Conservation (phyloP, 2,797 vertebrate species). For the Enteromius unitaeniatus region DNA sequence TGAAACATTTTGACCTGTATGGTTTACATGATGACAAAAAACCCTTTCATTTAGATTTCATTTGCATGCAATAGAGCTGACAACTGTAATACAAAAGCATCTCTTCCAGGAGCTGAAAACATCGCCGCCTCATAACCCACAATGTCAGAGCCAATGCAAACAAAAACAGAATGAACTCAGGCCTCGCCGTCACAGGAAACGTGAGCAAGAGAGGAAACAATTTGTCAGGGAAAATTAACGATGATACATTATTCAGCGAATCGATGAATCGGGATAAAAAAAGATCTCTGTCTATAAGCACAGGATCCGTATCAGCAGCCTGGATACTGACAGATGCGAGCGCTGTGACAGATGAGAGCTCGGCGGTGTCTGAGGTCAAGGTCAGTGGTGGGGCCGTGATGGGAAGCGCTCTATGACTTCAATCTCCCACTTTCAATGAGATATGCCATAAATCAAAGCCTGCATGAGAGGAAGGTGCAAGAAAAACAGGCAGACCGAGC, state of each 20-base stretch:
- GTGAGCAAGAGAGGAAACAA: conserved; percentile 56
- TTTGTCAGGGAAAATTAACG: conserved; percentile 61
- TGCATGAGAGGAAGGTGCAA: conserved; percentile 2
- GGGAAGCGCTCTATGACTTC: conserved; percentile 37
- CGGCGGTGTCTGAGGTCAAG: conserved; percentile 55
- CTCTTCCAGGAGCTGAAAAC: background rate
- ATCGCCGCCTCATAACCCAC: conserved; percentile 19
- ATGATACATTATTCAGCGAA: conserved; percentile 58
- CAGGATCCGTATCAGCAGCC: conserved; percentile 31
- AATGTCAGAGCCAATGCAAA: conserved; percentile 45
- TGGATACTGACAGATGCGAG: conserved; percentile 46
- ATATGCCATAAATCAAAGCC: conserved; percentile 51
- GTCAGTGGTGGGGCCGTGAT: conserved; percentile 54
- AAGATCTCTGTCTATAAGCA: conserved; percentile 36
- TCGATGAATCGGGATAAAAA: conserved; percentile 55
- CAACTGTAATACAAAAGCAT: conserved; percentile 1
- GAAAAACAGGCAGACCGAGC: background rate
- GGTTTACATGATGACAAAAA: background rate
- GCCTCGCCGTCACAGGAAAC: conserved; percentile 37
- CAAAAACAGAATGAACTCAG: conserved; percentile 16
- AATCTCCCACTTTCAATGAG: conserved; percentile 48
- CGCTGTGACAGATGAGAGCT: conserved; percentile 55
- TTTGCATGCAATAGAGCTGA: background rate
- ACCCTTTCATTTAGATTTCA: background rate
- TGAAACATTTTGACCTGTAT: background rate